These are phyloP conservation scores for Malthinus seriepunctatus DNA, from an alignment of 2,888 invertebrate genomes.

Conservation along the genomic window DNA sequence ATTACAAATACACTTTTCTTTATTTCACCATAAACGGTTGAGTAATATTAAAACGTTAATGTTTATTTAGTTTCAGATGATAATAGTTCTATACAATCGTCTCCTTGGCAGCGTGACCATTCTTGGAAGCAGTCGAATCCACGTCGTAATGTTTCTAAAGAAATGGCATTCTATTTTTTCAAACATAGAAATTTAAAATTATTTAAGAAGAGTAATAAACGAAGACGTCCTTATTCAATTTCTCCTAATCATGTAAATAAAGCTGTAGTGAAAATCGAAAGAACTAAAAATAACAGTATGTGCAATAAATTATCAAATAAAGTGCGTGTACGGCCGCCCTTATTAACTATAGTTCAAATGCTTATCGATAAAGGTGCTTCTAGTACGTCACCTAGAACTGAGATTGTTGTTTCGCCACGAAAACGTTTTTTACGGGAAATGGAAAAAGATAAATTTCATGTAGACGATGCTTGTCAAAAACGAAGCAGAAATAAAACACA, in stretches of 20 bases:
- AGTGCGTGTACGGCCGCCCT: constrained; percentile 36
- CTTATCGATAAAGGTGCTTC: constrained; percentile 43
- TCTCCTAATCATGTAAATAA: constrained; percentile 28
- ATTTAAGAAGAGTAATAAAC: constrained; percentile 42
- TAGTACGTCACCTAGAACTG: constrained; percentile 45
- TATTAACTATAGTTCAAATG: constrained; percentile 46
- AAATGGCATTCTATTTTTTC: constrained; percentile 73
- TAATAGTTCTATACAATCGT: constrained; percentile 87
- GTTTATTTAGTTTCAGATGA: constrained; percentile 76
- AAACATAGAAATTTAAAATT: constrained; percentile 56
- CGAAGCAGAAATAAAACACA: constrained; percentile 45
- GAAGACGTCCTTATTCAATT: constrained; percentile 35
- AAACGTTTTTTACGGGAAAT: constrained; percentile 82
- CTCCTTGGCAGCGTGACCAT: constrained; percentile 89
- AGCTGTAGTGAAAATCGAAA: constrained; percentile 25
- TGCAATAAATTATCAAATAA: constrained; percentile 38
- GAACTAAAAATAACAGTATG: constrained; percentile 35
- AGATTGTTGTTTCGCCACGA: constrained; percentile 74
- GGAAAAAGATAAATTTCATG: constrained; percentile 56
- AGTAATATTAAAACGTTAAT: background rate
- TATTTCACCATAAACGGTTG: background rate
- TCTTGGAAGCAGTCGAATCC: constrained; percentile 86
- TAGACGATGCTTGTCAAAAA: constrained; percentile 46
- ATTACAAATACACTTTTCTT: background rate
- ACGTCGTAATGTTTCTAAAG: constrained; percentile 72